Conservation (phyloP, 2,113 vertebrate species). For the Sander lucioperca region DNA sequence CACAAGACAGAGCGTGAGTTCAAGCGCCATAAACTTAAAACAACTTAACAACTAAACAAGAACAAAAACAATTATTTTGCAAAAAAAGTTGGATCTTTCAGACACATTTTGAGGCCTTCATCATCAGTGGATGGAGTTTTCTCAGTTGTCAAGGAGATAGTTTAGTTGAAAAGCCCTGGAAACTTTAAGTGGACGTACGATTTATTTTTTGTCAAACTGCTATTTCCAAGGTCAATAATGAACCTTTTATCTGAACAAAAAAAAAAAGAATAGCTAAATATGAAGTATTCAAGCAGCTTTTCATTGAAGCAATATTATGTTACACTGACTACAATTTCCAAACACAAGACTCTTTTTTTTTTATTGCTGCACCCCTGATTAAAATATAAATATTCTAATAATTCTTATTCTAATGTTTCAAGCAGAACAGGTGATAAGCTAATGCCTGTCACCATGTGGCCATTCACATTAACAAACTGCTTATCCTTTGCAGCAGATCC, state of each 20-base stretch:
- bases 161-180: too few relatives aligned
- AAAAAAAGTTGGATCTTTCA: neutral
- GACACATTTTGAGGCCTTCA: neutral
- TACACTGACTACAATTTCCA: too few relatives aligned
- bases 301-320: too few relatives aligned
- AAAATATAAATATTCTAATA: neutral
- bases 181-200: too few relatives aligned
- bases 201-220: too few relatives aligned
- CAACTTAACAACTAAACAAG: neutral
- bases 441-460: conserved; percentile 41
- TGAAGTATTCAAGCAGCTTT: too few relatives aligned
- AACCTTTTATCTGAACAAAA: neutral
- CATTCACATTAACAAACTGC: conserved; percentile 41
- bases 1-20: neutral
- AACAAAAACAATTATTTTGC: neutral
- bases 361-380: neutral
- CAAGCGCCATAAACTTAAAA: neutral
- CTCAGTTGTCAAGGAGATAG: neutral
- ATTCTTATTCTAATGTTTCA: too few relatives aligned
- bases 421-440: conserved; percentile 23
- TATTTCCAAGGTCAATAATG: neutral
- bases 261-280: neutral
- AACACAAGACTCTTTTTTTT: neutral
- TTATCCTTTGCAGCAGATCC: conserved; percentile 17
- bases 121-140: neutral